A percentile compares a stretch with the other conserved stretches of the same genome.
These are phyloP conservation scores for Struthio camelus DNA, from an alignment of 2,113 vertebrate genomes.

Conservation along the genomic window DNA sequence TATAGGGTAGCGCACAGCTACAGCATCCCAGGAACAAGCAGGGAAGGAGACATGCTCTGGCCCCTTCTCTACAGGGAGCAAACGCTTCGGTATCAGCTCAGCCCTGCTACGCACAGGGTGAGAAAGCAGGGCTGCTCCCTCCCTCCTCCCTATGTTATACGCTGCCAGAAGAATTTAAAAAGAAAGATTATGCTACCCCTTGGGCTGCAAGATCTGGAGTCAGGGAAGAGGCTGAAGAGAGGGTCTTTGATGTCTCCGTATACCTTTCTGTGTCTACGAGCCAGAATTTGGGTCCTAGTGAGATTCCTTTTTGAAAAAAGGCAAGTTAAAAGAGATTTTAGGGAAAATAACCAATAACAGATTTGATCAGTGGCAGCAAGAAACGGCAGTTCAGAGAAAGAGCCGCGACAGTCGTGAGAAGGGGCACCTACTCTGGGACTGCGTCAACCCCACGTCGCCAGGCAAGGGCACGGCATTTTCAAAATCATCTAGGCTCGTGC, in stretches of 20 bases:
- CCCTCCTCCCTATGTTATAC: background rate
- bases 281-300: no score
- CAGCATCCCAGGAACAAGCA: background rate
- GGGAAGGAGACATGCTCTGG: background rate
- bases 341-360: background rate
- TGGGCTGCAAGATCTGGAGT: background rate
- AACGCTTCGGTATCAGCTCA: background rate
- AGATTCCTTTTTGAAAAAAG: background rate
- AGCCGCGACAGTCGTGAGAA: accelerated
- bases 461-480: accelerated
- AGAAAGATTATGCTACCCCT: background rate
- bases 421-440: accelerated
- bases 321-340: background rate
- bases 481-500: accelerated
- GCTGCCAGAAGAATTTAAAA: accelerated
- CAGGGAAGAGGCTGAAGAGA: background rate
- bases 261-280: background rate
- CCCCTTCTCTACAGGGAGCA: accelerated
- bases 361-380: background rate
- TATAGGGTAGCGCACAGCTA: no score
- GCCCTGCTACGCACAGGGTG: accelerated
- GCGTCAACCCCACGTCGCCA: accelerated
- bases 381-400: background rate
- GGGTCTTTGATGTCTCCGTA: background rate
- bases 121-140: background rate